Evolutionary conservation across 2,113 vertebrate species (phyloP), one percentile per base, ranked within the genome.

Genomic region (Anarrhichthys ocellatus): DNA sequence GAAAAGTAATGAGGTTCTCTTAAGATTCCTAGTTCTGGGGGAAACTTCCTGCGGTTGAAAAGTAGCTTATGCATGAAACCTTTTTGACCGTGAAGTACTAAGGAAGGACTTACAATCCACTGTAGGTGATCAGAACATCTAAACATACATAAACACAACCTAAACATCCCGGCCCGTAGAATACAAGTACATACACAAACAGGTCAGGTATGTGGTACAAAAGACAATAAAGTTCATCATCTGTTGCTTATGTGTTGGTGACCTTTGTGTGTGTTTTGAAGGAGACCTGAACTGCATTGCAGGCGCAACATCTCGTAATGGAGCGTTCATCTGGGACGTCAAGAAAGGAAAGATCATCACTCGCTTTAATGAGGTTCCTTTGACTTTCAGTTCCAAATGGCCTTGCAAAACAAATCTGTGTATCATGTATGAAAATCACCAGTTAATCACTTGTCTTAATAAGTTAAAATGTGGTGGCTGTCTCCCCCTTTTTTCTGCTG

Each of bases 301-400:
- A 0, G 98, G 97, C 44, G 97, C 96, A 8, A 99, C 98, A 18
- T 99, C 98, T 69, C 94, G 93, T 72, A 99, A 99, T 34, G 98
- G 98, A 68, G 97, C 93, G 9, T 99, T 99, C 83, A 99, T 99
- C 88, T 99, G 98, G 98, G 98, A 99, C 82, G 89, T 99, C 58
- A 94, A 89, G 79, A 99, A 97, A 88, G 97, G 97, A 50, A 99
- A 98, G 94, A 96, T 99, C 81, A 95, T 99, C 93, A 98, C 97
- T 13, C 96, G 98, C 85, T 99, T 99, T 72, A 96, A 89, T 83
- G 98, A 99, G 97, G 98, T 97, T 89, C 90, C 79, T 72, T 77
- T 24, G 22, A 73, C 32, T 74, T 63, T 24, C n/a, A 3, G 9
- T 27, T 7, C 27, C 36, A 32, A 46, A 56, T 48, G 0, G n/a